These are phyloP conservation scores for Diploptera punctata DNA, from an alignment of 2,888 invertebrate species.

Conservation along the genomic window DNA sequence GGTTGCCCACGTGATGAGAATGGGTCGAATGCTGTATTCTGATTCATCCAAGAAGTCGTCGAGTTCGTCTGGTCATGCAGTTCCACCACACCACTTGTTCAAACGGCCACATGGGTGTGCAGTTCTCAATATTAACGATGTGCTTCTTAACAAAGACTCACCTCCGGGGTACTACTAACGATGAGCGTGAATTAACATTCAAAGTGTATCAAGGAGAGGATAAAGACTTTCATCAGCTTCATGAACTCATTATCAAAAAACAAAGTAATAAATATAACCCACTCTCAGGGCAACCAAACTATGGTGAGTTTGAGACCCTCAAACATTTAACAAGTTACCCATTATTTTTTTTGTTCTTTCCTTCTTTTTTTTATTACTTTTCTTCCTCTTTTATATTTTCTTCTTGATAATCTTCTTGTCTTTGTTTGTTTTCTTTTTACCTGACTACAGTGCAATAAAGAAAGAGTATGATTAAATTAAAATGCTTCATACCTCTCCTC, in stretches of 20 bases:
- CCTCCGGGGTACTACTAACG: constrained; percentile 31
- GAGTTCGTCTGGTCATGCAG: constrained; percentile 36
- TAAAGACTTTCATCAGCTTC: constrained; percentile 88
- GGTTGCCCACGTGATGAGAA: constrained; percentile 88
- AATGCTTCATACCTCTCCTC: too few species aligned
- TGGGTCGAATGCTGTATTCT: constrained; percentile 82
- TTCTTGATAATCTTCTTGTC: too few species aligned
- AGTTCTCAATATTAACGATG: constrained; percentile 74
- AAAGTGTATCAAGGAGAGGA: constrained; percentile 86
- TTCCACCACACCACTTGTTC: constrained; percentile 46
- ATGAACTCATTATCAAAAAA: constrained; percentile 87
- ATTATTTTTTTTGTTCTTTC: background rate
- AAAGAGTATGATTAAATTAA: too few species aligned
- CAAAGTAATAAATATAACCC: constrained; percentile 84
- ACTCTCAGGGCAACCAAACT: constrained; percentile 82
- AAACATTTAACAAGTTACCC: background rate
- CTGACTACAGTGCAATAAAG: too few species aligned
- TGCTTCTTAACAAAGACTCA: constrained; percentile 39
- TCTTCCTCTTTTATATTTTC: too few species aligned
- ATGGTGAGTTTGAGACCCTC: constrained; percentile 69
- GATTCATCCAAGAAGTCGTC: constrained; percentile 63
- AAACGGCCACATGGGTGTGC: constrained; percentile 86
- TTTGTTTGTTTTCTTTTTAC: too few species aligned
- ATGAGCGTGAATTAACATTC: constrained; percentile 72
- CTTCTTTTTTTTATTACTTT: too few species aligned